Percentiles rank a stretch among this genome's conserved stretches.
Evolutionary conservation across 2,113 vertebrate species (phyloP).

Genomic region (Panthera leo): DNA sequence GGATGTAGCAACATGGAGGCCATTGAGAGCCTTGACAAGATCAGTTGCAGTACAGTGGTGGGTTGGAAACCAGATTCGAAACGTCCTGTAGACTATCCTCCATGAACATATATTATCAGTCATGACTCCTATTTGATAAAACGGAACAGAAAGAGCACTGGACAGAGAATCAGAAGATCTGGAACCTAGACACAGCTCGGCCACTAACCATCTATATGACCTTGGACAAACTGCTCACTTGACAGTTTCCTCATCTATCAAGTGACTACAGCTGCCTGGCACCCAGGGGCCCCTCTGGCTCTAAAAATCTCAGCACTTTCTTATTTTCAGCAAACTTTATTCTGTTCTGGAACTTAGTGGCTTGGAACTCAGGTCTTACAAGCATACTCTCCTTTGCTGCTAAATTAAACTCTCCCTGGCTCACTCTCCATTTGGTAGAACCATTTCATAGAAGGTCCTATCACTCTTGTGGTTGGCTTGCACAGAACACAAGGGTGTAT

Average conservation of each 20-base stretch:
- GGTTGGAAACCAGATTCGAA: background rate
- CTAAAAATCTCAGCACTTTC: background rate
- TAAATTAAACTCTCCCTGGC: background rate
- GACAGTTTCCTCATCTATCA: background rate
- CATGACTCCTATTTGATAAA: background rate
- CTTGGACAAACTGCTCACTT: background rate
- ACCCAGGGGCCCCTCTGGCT: background rate
- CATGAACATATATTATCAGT: background rate
- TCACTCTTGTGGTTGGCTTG: background rate
- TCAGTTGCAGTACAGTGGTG: background rate
- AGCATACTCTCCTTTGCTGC: background rate
- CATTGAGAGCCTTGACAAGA: background rate
- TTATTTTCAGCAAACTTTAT: background rate
- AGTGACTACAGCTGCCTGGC: background rate
- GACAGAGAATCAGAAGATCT: background rate
- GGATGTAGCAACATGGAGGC: background rate
- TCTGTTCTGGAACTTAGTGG: background rate
- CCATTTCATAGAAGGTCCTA: background rate
- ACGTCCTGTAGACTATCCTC: background rate
- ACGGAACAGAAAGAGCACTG: background rate
- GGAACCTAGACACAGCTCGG: background rate
- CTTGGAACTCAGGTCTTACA: background rate
- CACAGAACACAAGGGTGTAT: background rate
- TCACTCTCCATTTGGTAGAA: background rate
- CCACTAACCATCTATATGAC: background rate